Conservation (phyloP, 1,140 invertebrate species). For the Macrobrachium nipponense region DNA sequence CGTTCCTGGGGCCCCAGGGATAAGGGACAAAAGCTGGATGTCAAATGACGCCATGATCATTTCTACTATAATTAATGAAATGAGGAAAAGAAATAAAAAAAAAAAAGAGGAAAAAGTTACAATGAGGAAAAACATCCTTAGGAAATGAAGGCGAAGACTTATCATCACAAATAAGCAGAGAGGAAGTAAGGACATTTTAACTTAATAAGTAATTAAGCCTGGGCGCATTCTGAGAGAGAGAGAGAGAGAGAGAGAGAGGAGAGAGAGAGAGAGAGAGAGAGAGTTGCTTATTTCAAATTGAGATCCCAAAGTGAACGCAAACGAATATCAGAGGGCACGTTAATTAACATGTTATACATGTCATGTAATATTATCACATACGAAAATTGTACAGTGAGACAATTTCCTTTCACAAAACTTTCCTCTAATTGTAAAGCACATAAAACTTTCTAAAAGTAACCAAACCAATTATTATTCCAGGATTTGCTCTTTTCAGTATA, state of each 20-base stretch:
- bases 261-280: neutral
- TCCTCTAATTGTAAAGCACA: no score
- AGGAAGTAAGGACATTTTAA: conserved; percentile 21
- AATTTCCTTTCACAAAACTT: no score
- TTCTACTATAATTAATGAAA: no score
- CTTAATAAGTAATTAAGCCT: conserved; percentile 8
- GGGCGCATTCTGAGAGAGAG: neutral
- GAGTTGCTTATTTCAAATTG: neutral
- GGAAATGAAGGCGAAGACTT: neutral
- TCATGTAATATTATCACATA: no score
- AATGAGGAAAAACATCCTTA: no score
- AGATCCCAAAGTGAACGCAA: neutral
- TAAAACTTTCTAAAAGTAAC: neutral
- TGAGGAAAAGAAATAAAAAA: neutral
- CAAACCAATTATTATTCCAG: neutral
- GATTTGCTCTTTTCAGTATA: neutral
- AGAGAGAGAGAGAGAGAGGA: conserved; percentile 9
- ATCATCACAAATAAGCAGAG: neutral
- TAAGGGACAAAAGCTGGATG: no score
- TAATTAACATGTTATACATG: no score
- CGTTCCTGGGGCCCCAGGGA: no score
- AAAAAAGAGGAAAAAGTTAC: neutral
- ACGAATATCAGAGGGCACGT: no score
- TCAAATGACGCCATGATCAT: no score
- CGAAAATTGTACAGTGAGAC: no score